These are phyloP conservation scores for Eupithecia inturbata DNA, from an alignment of 2,888 invertebrate genomes.

Conservation along the genomic window DNA sequence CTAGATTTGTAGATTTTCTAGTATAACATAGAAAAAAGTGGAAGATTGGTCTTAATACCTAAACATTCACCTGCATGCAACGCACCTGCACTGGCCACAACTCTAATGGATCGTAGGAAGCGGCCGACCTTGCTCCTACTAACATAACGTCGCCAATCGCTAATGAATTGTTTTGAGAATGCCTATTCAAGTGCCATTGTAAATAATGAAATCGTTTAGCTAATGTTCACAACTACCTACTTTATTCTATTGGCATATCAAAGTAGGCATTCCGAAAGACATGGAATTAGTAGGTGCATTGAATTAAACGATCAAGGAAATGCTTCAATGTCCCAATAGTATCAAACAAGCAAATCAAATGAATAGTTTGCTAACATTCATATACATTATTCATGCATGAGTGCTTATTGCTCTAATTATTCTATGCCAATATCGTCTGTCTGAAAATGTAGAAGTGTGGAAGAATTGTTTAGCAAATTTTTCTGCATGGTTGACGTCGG, in stretches of 20 bases:
- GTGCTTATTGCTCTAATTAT: slow-evolving; percentile 41
- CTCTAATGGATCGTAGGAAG: slow-evolving; percentile 65
- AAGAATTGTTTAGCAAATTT: slow-evolving; percentile 62
- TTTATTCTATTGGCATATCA: background rate
- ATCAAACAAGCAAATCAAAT: slow-evolving; percentile 24
- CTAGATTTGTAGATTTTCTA: background rate
- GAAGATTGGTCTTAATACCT: slow-evolving; percentile 37
- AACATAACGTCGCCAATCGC: slow-evolving; percentile 34
- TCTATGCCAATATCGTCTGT: slow-evolving; percentile 16
- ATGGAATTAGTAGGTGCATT: background rate
- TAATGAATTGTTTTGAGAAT: slow-evolving; percentile 18
- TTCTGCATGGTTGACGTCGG: slow-evolving; percentile 66
- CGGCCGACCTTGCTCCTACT: slow-evolving; percentile 64
- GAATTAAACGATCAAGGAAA: background rate
- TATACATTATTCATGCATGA: slow-evolving; percentile 49
- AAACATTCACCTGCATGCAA: slow-evolving; percentile 56
- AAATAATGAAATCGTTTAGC: background rate
- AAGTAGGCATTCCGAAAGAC: background rate
- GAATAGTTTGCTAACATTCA: slow-evolving; percentile 37
- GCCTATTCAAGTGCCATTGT: slow-evolving; percentile 6
- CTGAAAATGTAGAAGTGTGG: slow-evolving; percentile 26
- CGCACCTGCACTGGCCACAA: slow-evolving; percentile 51
- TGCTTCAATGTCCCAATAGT: slow-evolving; percentile 9
- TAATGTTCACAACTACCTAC: slow-evolving; percentile 2
- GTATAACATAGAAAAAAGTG: background rate